Evolutionary conservation across 2,113 vertebrate genomes (phyloP), one percentile per base, ranked within the genome.

Genomic region (Gadus macrocephalus): DNA sequence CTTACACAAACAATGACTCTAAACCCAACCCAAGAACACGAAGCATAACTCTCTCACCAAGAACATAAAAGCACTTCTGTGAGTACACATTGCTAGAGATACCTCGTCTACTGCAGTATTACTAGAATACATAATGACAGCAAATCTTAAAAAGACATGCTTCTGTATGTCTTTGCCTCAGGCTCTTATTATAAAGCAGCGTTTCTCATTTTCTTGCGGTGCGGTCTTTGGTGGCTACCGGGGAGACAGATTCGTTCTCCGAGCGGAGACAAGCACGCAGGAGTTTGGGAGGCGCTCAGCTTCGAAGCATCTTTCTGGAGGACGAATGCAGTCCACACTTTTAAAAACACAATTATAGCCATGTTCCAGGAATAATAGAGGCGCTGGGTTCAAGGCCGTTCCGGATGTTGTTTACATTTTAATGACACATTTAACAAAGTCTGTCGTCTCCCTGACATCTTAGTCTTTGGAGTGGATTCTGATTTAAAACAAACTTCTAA

Each of bases 41-140:
- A 74, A 79, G 78, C 69, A 74, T 78, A 11, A 49, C 42, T 11
- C 12, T 49, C 42, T 49, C 8, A 9, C 42, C 42, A 49, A 49
- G 42, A 49, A 49, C 42, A 49, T 9, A 14, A 49, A 49, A 49
- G 42, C 42, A 9, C 8, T 49, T 49, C 42, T 49, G 42, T 49
- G 42, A 75, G 61, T 80, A 86, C 67, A 88, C 83, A 85, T 81
- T 82, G 79, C 58, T 17, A n/a, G 20, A 61, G 59, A 2, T 83
- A 81, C 88, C 84, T 76, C 77, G 42, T 58, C 71, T 71, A 73
- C 81, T 83, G 77, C 83, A 75, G 83, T 69, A 81, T 82, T 83
- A 88, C 83, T 72, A 83, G 87, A 90, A 91, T 92, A 90, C 83
- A 86, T 88, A 87, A 90, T 82, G 73, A 87, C 76, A 87, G 79